These are phyloP conservation scores for Stegana nigrithorax DNA, from an alignment of 2,888 invertebrate genomes.

Conservation along the genomic window DNA sequence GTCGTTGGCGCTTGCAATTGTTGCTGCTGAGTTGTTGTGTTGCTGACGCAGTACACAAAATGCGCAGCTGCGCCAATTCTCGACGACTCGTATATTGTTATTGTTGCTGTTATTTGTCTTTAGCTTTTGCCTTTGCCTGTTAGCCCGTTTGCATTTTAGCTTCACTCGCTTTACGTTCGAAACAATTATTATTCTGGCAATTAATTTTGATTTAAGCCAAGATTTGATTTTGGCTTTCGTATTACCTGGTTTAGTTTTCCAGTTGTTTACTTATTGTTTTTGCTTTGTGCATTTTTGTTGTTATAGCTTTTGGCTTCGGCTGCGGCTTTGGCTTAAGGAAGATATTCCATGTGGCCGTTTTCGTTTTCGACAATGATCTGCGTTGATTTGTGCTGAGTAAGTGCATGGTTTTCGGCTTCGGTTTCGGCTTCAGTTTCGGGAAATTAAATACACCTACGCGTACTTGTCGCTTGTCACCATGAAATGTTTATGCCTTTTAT, in stretches of 20 bases:
- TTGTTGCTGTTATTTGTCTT: slow-evolving; percentile 34
- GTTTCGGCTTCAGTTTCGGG: slow-evolving; percentile 11
- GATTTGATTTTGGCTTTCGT: slow-evolving; percentile 54
- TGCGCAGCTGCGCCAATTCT: slow-evolving; percentile 57
- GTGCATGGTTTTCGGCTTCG: slow-evolving; percentile 16
- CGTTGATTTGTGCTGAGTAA: slow-evolving; percentile 26
- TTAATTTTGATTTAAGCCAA: slow-evolving; percentile 64
- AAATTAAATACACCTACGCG: slow-evolving; percentile 15
- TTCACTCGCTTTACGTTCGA: slow-evolving; percentile 48
- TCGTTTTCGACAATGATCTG: slow-evolving; percentile 13
- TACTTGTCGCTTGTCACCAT: slow-evolving; percentile 1
- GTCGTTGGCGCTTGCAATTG: slow-evolving; percentile 50
- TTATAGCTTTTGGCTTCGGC: not conserved
- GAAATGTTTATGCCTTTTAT: not conserved
- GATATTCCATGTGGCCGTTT: slow-evolving; percentile 2
- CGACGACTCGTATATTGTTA: slow-evolving; percentile 27
- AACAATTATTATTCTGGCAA: slow-evolving; percentile 65
- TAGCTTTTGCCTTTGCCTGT: not conserved
- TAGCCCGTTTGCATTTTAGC: slow-evolving; percentile 34
- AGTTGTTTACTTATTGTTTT: not conserved
- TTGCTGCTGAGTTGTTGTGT: slow-evolving; percentile 41
- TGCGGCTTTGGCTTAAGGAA: not conserved
- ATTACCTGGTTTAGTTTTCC: not conserved
- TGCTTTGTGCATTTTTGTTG: slow-evolving; percentile 5
- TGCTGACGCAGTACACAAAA: slow-evolving; percentile 43